These are phyloP conservation scores for Zosterops pallidus DNA, from an alignment of 2,113 vertebrate genomes.

Conservation along the genomic window DNA sequence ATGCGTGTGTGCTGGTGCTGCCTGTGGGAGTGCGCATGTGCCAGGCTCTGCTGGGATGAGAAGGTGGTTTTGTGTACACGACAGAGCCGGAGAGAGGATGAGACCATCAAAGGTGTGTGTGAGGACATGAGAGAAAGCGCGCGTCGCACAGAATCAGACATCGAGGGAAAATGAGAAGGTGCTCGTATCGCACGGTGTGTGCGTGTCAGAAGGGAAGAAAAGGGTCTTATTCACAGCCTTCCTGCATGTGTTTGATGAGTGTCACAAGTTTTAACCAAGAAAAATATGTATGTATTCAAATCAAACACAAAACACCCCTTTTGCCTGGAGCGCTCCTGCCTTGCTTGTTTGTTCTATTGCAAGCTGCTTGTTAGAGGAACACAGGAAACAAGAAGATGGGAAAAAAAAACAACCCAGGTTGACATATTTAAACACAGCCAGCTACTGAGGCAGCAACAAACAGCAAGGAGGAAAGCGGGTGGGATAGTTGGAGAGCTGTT, in stretches of 20 bases:
- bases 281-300: constrained; percentile 69
- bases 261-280: constrained; percentile 59
- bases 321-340: constrained; percentile 37
- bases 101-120: accelerated
- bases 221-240: constrained; percentile 42
- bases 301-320: constrained; percentile 56
- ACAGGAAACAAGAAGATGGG: neutral
- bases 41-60: neutral
- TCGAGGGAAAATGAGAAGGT: constrained; percentile 41
- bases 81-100: neutral
- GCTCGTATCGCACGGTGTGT: neutral
- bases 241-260: constrained; percentile 45
- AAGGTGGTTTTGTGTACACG: neutral
- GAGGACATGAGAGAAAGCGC: neutral
- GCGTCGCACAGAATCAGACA: neutral
- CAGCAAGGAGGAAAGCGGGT: neutral
- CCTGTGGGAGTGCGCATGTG: neutral
- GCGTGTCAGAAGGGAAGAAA: neutral
- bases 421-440: constrained; percentile 44
- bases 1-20: accelerated
- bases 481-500: neutral
- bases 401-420: neutral
- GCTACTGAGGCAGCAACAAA: neutral
- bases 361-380: constrained; percentile 54
- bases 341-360: constrained; percentile 59